Percentiles rank a stretch among this genome's conserved stretches.
Conservation (phyloP, 2,797 vertebrate species). For the Peromyscus nudipes region DNA sequence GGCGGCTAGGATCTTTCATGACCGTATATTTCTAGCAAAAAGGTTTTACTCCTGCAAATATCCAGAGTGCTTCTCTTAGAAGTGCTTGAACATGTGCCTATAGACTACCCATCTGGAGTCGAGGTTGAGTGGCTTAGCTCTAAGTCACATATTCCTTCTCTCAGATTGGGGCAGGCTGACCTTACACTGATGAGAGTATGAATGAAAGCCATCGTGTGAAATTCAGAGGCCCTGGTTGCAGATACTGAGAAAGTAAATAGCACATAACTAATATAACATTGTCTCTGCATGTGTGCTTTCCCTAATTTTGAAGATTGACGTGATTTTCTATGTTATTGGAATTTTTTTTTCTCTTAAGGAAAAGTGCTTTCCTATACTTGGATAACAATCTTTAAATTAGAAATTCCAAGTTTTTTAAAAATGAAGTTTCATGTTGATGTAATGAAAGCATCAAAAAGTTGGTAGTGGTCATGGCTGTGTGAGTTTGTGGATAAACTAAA, state of each 20-base stretch:
- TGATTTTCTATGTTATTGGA: neutral
- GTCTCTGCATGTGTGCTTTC: neutral
- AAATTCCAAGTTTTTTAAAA: neutral
- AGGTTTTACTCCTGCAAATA: neutral
- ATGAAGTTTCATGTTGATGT: neutral
- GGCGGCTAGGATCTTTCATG: neutral
- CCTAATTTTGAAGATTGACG: neutral
- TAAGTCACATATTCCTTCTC: neutral
- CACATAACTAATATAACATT: neutral
- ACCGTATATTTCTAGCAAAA: neutral
- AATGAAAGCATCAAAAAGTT: neutral
- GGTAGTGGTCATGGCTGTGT: neutral
- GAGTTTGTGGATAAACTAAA: neutral
- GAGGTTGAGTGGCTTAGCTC: neutral
- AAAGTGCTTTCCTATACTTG: neutral
- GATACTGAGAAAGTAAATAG: neutral
- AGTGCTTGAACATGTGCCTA: rapidly evolving
- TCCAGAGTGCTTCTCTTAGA: neutral
- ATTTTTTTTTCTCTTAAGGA: neutral
- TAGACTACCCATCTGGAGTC: rapidly evolving
- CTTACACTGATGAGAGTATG: neutral
- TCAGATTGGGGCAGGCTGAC: neutral
- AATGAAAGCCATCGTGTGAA: neutral
- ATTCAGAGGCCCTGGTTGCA: neutral
- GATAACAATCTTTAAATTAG: neutral